Evolutionary conservation across 2,888 invertebrate genomes (phyloP).

Genomic region (Leptopilina drosophilae): DNA sequence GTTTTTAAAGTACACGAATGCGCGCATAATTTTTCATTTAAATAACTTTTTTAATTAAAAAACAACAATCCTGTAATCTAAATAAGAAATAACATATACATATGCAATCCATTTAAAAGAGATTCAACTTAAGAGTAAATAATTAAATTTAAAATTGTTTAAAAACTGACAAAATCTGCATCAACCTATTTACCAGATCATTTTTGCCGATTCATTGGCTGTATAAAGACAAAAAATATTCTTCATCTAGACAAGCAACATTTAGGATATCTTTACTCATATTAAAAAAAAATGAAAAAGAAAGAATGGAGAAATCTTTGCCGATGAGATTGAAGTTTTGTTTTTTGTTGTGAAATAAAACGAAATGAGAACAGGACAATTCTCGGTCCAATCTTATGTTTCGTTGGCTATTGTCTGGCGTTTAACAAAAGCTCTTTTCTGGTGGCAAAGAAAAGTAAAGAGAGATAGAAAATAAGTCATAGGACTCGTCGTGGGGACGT

Average conservation of each 20-base stretch:
- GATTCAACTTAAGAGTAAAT: too few relatives aligned
- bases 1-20: too few relatives aligned
- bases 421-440: constrained; percentile 56
- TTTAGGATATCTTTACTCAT: not conserved
- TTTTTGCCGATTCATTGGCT: not conserved
- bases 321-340: constrained; percentile 30
- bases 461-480: constrained; percentile 55
- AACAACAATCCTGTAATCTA: too few relatives aligned
- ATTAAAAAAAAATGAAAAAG: not conserved
- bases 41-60: too few relatives aligned
- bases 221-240: not conserved
- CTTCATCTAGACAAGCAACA: not conserved
- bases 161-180: too few relatives aligned
- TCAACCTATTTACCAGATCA: too few relatives aligned
- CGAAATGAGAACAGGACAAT: constrained; percentile 22
- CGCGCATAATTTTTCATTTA: too few relatives aligned
- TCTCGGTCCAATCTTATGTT: constrained; percentile 38
- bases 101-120: too few relatives aligned
- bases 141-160: too few relatives aligned
- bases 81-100: too few relatives aligned
- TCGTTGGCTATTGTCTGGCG: constrained; percentile 49
- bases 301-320: not conserved
- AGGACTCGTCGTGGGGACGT: constrained; percentile 51
- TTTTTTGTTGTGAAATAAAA: constrained; percentile 27
- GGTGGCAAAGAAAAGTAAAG: constrained; percentile 49